These are phyloP conservation scores for Electrona antarctica DNA, from an alignment of 2,113 vertebrate genomes.

Conservation along the genomic window DNA sequence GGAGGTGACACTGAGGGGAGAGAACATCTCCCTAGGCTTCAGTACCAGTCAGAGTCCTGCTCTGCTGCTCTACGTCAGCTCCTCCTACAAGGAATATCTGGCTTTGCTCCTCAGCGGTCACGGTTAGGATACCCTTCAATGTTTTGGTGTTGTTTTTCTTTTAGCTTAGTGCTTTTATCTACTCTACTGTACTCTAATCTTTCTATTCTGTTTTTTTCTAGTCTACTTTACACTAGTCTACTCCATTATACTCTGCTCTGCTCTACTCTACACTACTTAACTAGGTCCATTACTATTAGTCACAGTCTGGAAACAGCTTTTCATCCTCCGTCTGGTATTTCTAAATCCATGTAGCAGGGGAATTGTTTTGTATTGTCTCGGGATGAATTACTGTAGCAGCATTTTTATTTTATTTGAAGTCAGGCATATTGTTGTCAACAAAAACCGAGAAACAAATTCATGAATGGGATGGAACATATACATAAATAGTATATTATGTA, in stretches of 20 bases:
- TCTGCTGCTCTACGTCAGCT: constrained; percentile 86
- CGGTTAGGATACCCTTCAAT: constrained; percentile 74
- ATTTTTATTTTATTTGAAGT: background rate
- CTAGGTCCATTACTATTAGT: constrained; percentile 33
- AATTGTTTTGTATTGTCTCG: constrained; percentile 29
- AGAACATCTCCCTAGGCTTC: constrained; percentile 87
- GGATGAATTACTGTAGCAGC: constrained; percentile 4
- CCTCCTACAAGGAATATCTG: constrained; percentile 88
- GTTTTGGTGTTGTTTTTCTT: no score
- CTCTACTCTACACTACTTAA: constrained; percentile 1
- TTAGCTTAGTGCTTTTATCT: background rate
- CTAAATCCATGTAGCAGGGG: background rate
- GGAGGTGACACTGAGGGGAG: constrained; percentile 82
- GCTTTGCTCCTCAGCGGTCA: constrained; percentile 85
- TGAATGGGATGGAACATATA: no score
- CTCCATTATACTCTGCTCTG: background rate
- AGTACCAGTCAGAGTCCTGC: constrained; percentile 85
- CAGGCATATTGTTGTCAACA: no score
- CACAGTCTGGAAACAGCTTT: constrained; percentile 25
- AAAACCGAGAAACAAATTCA: no score
- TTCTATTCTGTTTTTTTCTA: no score
- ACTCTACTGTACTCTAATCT: no score
- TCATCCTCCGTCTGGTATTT: background rate
- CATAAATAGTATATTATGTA: no score
- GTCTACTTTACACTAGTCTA: no score